These are phyloP conservation scores for Pogonus chalceus DNA, from an alignment of 1,140 invertebrate species.

Conservation along the genomic window DNA sequence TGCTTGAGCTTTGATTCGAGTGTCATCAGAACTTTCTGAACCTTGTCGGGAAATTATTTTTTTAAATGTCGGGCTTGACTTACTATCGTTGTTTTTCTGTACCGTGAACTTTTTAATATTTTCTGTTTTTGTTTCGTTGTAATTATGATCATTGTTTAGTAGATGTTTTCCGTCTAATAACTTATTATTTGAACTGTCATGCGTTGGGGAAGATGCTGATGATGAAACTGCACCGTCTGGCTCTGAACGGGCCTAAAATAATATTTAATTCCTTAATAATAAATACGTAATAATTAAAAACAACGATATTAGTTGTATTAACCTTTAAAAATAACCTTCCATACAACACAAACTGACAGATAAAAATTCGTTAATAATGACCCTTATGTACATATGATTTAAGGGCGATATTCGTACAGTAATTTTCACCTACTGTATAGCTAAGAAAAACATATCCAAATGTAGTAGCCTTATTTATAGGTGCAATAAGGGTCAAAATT, in stretches of 20 bases:
- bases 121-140: slow-evolving; percentile 9
- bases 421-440: no score
- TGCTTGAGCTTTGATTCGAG: slow-evolving; percentile 18
- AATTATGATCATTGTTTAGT: neutral
- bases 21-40: slow-evolving; percentile 20
- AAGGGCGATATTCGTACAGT: no score
- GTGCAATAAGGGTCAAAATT: no score
- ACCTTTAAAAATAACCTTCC: no score
- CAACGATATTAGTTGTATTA: no score
- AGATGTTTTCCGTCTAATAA: neutral
- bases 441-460: no score
- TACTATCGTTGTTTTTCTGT: slow-evolving; percentile 13
- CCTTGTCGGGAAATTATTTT: slow-evolving; percentile 11
- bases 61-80: slow-evolving; percentile 8
- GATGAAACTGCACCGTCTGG: slow-evolving; percentile 55
- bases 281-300: neutral
- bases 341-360: no score
- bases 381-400: no score
- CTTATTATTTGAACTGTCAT: slow-evolving; percentile 11
- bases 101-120: slow-evolving; percentile 12
- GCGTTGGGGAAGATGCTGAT: slow-evolving; percentile 30
- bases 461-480: no score
- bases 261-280: slow-evolving; percentile 4
- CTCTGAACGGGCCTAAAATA: slow-evolving; percentile 30
- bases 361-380: no score